Percentiles rank a stretch among this genome's conserved stretches.
Evolutionary conservation across 2,113 vertebrate species (phyloP).

Genomic region (Channa argus): DNA sequence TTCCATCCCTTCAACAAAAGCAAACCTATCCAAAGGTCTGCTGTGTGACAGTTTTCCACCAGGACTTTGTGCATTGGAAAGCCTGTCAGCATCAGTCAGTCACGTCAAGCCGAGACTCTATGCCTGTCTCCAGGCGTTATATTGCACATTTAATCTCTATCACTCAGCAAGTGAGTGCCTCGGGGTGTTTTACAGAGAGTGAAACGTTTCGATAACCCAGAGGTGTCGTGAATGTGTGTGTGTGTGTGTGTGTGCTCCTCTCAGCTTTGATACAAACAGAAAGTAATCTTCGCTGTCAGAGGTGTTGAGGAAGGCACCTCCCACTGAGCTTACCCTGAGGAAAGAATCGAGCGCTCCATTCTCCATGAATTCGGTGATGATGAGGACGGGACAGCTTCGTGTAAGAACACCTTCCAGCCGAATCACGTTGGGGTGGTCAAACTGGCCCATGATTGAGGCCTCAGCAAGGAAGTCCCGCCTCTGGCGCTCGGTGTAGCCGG

Average conservation of each 20-base stretch:
- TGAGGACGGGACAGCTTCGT: constrained; percentile 97
- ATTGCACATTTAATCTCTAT: constrained; percentile 77
- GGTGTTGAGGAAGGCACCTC: constrained; percentile 17
- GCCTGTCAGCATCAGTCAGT: constrained; percentile 76
- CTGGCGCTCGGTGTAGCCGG: constrained; percentile 96
- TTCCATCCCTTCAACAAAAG: not conserved
- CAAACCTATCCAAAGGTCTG: constrained; percentile 64
- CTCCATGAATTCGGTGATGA: constrained; percentile 99
- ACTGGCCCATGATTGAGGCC: constrained; percentile 99
- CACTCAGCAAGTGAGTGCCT: constrained; percentile 69
- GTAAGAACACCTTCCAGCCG: constrained; percentile 97
- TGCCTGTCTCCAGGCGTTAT: constrained; percentile 69
- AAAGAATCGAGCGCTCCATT: constrained; percentile 98
- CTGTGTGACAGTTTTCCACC: constrained; percentile 62
- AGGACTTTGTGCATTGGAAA: constrained; percentile 57
- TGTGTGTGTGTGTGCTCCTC: constrained; percentile 45
- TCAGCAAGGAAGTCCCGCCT: constrained; percentile 96
- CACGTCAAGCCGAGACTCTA: constrained; percentile 60
- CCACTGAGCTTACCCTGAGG: constrained; percentile 89
- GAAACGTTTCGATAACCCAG: constrained; percentile 68
- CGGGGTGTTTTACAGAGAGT: constrained; percentile 68
- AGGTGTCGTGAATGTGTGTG: constrained; percentile 59
- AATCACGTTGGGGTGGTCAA: constrained; percentile 99
- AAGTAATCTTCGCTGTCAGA: constrained; percentile 57
- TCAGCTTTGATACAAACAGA: constrained; percentile 56